phyloP scores from a whole-genome alignment of 2,888 invertebrate genomes.

The Noctua fimbriata region DNA sequence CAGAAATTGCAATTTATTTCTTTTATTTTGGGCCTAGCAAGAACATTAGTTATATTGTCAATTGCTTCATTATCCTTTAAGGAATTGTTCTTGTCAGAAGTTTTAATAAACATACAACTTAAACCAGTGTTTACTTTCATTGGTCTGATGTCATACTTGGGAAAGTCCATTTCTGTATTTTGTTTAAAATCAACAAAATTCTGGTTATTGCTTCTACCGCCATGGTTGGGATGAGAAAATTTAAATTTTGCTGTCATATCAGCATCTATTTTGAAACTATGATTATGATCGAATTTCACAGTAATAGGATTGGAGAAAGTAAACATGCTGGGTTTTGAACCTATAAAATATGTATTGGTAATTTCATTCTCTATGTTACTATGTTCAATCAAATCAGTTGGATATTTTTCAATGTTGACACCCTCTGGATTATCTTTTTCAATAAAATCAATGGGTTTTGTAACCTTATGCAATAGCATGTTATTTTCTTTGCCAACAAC shows the following conservation, averaged over 20 bases:
- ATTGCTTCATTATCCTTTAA: not conserved
- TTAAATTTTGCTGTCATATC: not conserved
- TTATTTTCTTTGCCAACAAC: not conserved
- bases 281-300: not conserved
- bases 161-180: not conserved
- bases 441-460: not conserved
- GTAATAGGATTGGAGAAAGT: constrained; percentile 28
- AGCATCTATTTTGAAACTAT: not conserved
- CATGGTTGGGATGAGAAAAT: not conserved
- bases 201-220: not conserved
- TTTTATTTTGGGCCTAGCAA: not conserved
- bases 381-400: not conserved
- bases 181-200: not conserved
- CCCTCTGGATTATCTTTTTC: not conserved
- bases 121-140: not conserved
- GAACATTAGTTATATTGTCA: not conserved
- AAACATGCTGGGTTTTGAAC: not conserved
- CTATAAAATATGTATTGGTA: not conserved
- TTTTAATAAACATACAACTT: constrained; percentile 21
- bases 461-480: not conserved
- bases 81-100: not conserved
- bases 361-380: not conserved
- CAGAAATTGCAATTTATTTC: constrained; percentile 70
- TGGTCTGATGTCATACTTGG: not conserved
- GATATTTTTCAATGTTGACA: not conserved